Evolutionary conservation across 2,888 invertebrate species (phyloP), one percentile per base, ranked within the genome.

Genomic region (Perdita meconis): DNA sequence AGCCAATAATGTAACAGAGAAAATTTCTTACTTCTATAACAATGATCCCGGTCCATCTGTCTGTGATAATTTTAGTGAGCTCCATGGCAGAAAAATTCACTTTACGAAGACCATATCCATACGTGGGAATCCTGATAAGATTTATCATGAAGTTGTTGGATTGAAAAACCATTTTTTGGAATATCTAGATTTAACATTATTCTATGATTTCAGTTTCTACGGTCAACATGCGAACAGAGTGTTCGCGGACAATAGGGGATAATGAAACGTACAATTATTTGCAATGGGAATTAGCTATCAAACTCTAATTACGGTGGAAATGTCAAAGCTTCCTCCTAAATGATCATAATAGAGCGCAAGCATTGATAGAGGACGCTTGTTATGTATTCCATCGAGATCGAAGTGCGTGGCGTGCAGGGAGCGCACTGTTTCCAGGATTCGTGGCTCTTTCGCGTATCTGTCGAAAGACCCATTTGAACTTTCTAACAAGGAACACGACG

Each of bases 271-370:
- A 8, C 30, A 16, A 22, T 63, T 63, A 53, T 44, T 53, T 47
- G 57, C 30, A 38, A 74, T 59, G 59, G 64, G 26, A 65, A 75
- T 74, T 65, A 60, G 55, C 42, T 34, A 59, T 55, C 53, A n/a
- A 19, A 19, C n/a, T 36, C 8, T 72, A 73, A 73, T 73, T 72
- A 34, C 56, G 19, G 2, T 3, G n/a, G 40, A 40, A 50, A 50
- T 42, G 51, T 57, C 50, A 66, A 51, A 51, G 60, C 68, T 60
- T 59, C 30, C 65, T 22, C 34, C 19, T 59, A 42, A 64, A 74
- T 74, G 57, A 59, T 60, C 47, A 59, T 55, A 53, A 22, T 22
- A 22, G 40, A 8, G 24, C 53, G 44, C 34, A 60, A 59, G 22
- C 75, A 65, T 59, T 55, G 64, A 74, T 19, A 65, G 59, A 47